A percentile compares a stretch with the other conserved stretches of the same genome.
phyloP scores from a whole-genome alignment of 2,113 vertebrate species.

The Cryptoleucopteryx plumbea region DNA sequence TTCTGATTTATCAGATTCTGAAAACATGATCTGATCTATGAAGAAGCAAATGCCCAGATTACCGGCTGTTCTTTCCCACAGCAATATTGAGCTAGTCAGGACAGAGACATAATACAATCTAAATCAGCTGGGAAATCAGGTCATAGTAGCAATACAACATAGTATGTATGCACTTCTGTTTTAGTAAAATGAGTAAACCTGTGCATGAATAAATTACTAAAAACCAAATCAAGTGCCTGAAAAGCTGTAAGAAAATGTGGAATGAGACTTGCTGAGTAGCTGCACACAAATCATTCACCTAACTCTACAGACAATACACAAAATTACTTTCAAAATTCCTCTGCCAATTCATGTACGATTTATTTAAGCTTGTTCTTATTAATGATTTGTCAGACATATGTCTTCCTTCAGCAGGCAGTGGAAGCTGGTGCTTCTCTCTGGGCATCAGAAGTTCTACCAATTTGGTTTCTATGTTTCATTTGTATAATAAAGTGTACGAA shows the following conservation, averaged over 20 bases:
- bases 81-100: neutral
- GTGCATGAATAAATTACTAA: neutral
- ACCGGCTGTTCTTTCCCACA: neutral
- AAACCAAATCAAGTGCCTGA: neutral
- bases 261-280: neutral
- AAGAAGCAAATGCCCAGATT: neutral
- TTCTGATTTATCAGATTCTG: neutral
- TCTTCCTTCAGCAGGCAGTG: neutral
- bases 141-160: neutral
- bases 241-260: neutral
- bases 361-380: neutral
- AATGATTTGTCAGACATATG: neutral
- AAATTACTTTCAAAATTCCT: neutral
- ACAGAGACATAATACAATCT: neutral
- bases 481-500: slow-evolving; percentile 16
- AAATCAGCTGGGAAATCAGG: neutral
- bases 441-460: neutral
- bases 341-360: neutral
- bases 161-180: rapidly evolving
- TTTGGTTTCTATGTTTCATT: slow-evolving; percentile 6
- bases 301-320: neutral
- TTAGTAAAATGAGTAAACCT: neutral
- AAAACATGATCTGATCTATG: neutral
- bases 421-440: neutral
- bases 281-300: neutral